Conservation (phyloP, 2,888 invertebrate species). For the Tinea trinotella region DNA sequence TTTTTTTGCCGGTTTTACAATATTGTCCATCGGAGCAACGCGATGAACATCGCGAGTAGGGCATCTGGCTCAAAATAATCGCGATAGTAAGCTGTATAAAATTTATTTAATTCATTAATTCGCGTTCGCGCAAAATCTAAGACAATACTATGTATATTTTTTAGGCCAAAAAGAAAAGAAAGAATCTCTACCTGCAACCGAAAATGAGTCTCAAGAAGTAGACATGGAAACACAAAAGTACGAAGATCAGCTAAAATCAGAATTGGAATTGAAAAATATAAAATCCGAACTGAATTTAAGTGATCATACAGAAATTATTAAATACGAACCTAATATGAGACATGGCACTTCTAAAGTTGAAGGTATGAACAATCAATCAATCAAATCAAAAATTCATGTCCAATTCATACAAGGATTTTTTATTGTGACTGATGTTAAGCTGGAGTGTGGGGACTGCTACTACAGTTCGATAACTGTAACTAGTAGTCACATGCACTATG, state of each 20-base stretch:
- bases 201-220: slow-evolving; percentile 30
- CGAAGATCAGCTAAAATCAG: slow-evolving; percentile 50
- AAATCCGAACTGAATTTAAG: slow-evolving; percentile 63
- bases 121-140: no score
- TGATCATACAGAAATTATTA: slow-evolving; percentile 66
- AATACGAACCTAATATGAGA: slow-evolving; percentile 63
- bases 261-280: slow-evolving; percentile 57
- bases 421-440: no score
- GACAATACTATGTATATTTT: no score
- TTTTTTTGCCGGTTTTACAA: no score
- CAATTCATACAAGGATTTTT: not conserved
- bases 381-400: not conserved
- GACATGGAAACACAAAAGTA: slow-evolving; percentile 44
- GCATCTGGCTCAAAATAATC: no score
- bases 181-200: slow-evolving; percentile 29
- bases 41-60: no score
- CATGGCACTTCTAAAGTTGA: slow-evolving; percentile 61
- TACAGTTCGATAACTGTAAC: no score
- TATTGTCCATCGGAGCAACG: no score
- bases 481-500: no score
- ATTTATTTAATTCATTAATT: no score
- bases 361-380: slow-evolving; percentile 47
- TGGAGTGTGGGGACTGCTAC: no score
- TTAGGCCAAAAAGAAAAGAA: slow-evolving; percentile 39
- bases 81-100: no score